Evolutionary conservation across 2,113 vertebrate species (phyloP).

Genomic region (Malurus elegans): DNA sequence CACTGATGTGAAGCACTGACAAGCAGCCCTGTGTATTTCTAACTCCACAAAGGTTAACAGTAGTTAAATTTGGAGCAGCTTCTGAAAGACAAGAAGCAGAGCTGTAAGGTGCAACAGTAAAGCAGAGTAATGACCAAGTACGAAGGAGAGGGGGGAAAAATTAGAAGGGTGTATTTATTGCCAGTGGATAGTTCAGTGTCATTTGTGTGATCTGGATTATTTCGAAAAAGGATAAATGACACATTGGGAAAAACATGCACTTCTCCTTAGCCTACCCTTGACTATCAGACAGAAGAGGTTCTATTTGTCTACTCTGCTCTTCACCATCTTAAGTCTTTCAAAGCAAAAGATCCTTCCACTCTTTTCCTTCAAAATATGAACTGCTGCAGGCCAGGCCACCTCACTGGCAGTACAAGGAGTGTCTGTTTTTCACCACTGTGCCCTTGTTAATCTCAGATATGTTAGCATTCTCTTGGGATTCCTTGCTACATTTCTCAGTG

Average conservation of each 20-base stretch:
- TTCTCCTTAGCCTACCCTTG: neutral
- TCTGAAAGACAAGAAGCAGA: neutral
- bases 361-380: neutral
- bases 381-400: neutral
- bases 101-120: neutral
- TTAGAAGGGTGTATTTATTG: neutral
- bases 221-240: neutral
- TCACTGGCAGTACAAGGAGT: neutral
- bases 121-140: neutral
- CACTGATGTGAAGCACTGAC: neutral
- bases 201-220: neutral
- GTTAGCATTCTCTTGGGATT: neutral
- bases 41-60: neutral
- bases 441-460: neutral
- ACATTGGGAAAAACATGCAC: rapidly evolving
- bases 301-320: neutral
- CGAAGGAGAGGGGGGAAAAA: neutral
- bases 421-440: neutral
- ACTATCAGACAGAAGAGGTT: neutral
- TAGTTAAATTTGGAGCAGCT: neutral
- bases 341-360: neutral
- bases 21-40: neutral
- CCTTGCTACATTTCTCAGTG: neutral
- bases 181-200: neutral
- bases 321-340: neutral